Percentiles rank a stretch among this genome's conserved stretches.
phyloP scores from a whole-genome alignment of 1,140 invertebrate genomes.

The Tribolium castaneum region DNA sequence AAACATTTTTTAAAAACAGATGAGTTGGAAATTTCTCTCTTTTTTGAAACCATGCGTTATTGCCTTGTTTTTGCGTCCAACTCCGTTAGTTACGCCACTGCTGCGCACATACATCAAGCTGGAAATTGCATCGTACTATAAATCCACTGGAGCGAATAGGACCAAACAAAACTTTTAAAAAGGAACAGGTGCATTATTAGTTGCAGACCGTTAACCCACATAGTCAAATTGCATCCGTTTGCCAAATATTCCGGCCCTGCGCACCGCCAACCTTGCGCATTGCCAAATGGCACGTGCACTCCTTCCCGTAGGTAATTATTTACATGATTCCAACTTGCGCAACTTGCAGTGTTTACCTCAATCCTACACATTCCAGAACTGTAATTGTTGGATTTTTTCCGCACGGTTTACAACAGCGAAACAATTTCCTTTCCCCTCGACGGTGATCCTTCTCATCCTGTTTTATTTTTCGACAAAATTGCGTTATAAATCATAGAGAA shows the following conservation, averaged over 20 bases:
- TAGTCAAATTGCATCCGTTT: slow-evolving; percentile 10
- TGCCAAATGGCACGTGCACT: slow-evolving; percentile 21
- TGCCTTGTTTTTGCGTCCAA: too few relatives aligned
- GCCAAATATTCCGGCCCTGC: slow-evolving; percentile 36
- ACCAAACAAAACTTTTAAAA: slow-evolving; percentile 6
- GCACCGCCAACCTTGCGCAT: slow-evolving; percentile 16
- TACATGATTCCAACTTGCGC: slow-evolving; percentile 13
- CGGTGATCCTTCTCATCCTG: not conserved
- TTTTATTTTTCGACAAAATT: slow-evolving; percentile 28
- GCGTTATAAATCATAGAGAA: slow-evolving; percentile 45
- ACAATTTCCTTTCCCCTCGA: not conserved
- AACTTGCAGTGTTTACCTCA: not conserved
- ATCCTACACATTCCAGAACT: not conserved
- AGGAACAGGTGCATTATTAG: slow-evolving; percentile 39
- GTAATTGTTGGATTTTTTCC: not conserved
- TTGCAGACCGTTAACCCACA: slow-evolving; percentile 38
- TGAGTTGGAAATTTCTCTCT: too few relatives aligned
- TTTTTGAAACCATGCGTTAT: too few relatives aligned
- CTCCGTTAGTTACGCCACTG: not conserved
- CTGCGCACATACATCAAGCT: not conserved
- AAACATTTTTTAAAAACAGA: too few relatives aligned
- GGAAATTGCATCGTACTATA: not conserved
- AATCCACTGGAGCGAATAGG: not conserved
- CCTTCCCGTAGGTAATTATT: slow-evolving; percentile 25
- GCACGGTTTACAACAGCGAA: not conserved